Base-by-base conservation (phyloP, 2,113 vertebrate genomes). In the Himantopus leucocephalus region DNA sequence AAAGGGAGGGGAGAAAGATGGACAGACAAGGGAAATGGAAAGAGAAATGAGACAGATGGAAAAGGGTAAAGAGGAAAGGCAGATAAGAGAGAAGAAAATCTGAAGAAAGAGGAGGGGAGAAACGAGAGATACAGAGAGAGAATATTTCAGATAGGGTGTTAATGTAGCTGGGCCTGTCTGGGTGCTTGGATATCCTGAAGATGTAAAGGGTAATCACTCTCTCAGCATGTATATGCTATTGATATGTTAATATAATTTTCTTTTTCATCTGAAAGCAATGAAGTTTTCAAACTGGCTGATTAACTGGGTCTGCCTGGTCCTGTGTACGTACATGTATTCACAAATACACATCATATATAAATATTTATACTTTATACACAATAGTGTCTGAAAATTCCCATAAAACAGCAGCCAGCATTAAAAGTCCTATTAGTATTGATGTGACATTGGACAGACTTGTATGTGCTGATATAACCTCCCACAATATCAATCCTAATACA, bases 221-320 rank as follows among this genome's bases (percentile, higher is more conserved):
- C 98, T 67, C 98, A 98, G 98, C 97, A 96, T 96, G 98, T 85
- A 96, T 37, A 80, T 95, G 90, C 96, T 91, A 98, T 97, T 98
- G 98, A 98, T 98, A 98, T 98, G 98, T 97, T 98, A 98, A 98
- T 98, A 97, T 85, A 21, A 92, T 97, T 98, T 94, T 95, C 95
- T 97, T 96, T 97, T 98, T 98, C 94, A 97, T 98, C 97, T 96
- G 94, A 92, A 97, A 97, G 97, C 94, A 98, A 96, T 94, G 97
- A 98, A 98, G 98, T 98, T 98, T 98, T 96, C 97, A 98, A 97
- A 97, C 94, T 91, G 92, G 73, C 96, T 95, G 96, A 97, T 97
- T 93, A 98, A 97, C 93, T 92, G 94, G 53, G 84, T 53, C 96
- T 97, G 96, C 37, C 86, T 93, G 37, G 56, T 77, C 83, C 94